These are phyloP conservation scores for Psix sp. DNA, from an alignment of 1,140 invertebrate species.

Conservation along the genomic window DNA sequence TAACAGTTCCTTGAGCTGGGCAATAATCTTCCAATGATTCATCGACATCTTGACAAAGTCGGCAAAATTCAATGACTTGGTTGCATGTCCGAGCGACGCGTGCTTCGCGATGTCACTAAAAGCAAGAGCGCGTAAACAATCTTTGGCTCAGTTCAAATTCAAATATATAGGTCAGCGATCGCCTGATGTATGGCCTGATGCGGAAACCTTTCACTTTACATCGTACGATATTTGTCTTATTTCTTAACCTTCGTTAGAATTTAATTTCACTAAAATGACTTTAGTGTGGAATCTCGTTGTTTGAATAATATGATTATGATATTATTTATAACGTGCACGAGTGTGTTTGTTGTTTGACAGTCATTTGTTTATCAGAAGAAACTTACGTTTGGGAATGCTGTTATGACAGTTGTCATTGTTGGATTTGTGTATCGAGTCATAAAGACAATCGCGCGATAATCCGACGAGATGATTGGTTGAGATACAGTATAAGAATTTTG, in stretches of 20 bases:
- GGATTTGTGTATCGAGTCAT: too few species aligned
- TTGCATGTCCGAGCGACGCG: slow-evolving; percentile 61
- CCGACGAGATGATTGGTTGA: too few species aligned
- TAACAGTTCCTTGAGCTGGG: slow-evolving; percentile 75
- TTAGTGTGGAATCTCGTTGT: too few species aligned
- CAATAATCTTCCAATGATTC: slow-evolving; percentile 77
- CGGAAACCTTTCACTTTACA: slow-evolving; percentile 15
- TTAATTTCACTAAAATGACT: too few species aligned
- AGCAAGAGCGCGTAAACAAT: not conserved
- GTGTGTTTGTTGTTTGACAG: not conserved
- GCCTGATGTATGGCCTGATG: slow-evolving; percentile 17
- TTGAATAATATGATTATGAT: not conserved
- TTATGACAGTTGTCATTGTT: too few species aligned
- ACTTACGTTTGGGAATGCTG: too few species aligned
- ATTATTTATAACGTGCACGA: too few species aligned
- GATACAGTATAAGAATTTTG: too few species aligned
- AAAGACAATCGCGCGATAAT: too few species aligned
- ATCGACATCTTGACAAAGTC: slow-evolving; percentile 72
- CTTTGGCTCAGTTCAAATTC: slow-evolving; percentile 4
- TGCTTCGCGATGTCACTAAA: slow-evolving; percentile 58
- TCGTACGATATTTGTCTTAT: not conserved
- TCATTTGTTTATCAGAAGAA: too few species aligned
- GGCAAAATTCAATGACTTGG: slow-evolving; percentile 55
- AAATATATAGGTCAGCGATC: slow-evolving; percentile 31
- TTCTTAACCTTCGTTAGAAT: too few species aligned